Evolutionary conservation across 2,888 invertebrate genomes (phyloP), one percentile per base, ranked within the genome.

Genomic region (Trissolcus brochymenae): DNA sequence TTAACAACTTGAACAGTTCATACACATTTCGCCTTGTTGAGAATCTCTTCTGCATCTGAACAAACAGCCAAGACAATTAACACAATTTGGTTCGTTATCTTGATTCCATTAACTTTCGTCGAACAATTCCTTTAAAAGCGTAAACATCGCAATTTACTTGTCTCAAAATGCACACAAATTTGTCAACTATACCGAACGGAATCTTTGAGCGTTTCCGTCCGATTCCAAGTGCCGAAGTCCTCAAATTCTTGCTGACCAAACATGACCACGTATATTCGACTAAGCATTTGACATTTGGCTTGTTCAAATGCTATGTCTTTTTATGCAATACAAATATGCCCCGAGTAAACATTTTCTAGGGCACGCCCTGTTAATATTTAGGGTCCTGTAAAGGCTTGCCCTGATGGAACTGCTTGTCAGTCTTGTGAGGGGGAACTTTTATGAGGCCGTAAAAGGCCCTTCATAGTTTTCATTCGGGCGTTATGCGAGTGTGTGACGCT

Each of bases 51-150:
- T 11, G 19, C 51, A 19, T 51, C 51, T 19, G 51, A 19, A 57
- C 49, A 49, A 49, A 60, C 62, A 53, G 53, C 53, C 19, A 53
- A 62, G 19, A 21, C 53, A 53, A 62, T 62, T 53, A 41, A 17
- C 40, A 61, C 50, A 60, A 60, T 60, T 64, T 21, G 49, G 11
- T n/a, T 19, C 51, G 51, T 61, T 61, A 61, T 61, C 61, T 51
- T 13, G 19, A 65, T 66, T 56, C 29, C 40, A 66, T 66, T 66
- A 66, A 56, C 29, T 66, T 50, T 49, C 35, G 53, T 50, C 46
- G 53, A 43, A 16, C 46, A 17, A 46, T 65, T 51, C 51, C 56
- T 66, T 57, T 35, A 66, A 17, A 51, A 13, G 9, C 57, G 16
- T 11, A 21, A 14, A 56, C 50, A 40, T 51, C 41, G 21, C 54